phyloP scores from a whole-genome alignment of 2,113 vertebrate genomes.

The Cochlearius cochlearius region DNA sequence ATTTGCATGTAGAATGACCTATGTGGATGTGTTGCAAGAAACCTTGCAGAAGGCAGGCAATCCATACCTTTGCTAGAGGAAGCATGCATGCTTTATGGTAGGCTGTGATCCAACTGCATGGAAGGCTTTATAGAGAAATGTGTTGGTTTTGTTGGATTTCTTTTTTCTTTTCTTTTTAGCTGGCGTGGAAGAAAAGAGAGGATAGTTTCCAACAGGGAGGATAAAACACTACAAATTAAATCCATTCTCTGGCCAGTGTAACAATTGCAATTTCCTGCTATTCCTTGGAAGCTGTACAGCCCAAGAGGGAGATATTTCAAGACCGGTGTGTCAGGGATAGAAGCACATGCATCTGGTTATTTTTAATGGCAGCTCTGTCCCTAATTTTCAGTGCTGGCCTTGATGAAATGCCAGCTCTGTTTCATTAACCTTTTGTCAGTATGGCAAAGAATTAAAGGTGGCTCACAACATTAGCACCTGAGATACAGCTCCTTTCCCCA shows the following conservation, averaged over 20 bases:
- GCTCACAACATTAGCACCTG: neutral
- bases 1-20: neutral
- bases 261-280: constrained; percentile 69
- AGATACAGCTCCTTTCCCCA: neutral
- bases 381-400: constrained; percentile 43
- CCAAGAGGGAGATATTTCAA: constrained; percentile 62
- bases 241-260: constrained; percentile 62
- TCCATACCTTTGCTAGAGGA: neutral
- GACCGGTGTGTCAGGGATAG: constrained; percentile 48
- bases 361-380: constrained; percentile 62
- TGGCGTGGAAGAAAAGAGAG: constrained; percentile 31
- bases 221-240: constrained; percentile 69
- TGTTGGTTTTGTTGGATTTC: constrained; percentile 1
- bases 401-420: constrained; percentile 40
- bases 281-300: constrained; percentile 58
- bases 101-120: neutral
- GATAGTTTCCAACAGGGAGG: constrained; percentile 59
- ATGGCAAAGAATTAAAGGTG: neutral
- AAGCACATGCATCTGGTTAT: constrained; percentile 53
- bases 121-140: constrained; percentile 28
- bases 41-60: neutral
- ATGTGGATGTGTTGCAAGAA: neutral
- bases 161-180: neutral
- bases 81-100: neutral
- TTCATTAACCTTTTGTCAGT: constrained; percentile 37